Base-by-base conservation (phyloP, 2,888 invertebrate genomes). In the Neoascia interrupta region DNA sequence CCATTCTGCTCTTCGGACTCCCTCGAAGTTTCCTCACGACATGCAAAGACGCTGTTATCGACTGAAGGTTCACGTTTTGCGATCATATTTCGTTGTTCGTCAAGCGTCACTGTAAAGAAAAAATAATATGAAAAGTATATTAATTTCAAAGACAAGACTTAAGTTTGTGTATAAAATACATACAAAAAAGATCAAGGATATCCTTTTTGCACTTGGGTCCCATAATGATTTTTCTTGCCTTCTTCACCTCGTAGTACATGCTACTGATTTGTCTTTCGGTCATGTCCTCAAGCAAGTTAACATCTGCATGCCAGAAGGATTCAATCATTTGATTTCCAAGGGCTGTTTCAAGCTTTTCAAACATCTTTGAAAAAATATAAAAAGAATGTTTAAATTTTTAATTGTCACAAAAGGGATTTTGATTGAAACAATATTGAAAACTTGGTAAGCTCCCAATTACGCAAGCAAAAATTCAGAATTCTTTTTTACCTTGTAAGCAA, bases 121-220 rank as follows among this genome's bases (percentile, higher is more conserved):
- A 19, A 8, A 19, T n/a, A 11, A 3, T n/a, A 21, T 11, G 21
- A 1, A 1, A 19, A 34, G 6, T 34, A 1, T n/a, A n/a, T 4
- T 4, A 34, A 4, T 34, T n/a, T 10, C 1, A n/a, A n/a, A n/a
- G 1, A 34, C 8, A 34, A 39, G 10, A 8, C 3, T 11, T 13
- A 15, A 15, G 8, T 10, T 5, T 21, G 5, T 4, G 6, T 19
- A 11, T 10, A 3, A 13, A n/a, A 37, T 18, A 72, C 64, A 28
- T 19, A 73, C 73, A 23, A 23, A 73, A 73, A n/a, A 73, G 11
- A 10, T 28, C 19, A 6, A 58, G 13, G 3, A 73, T n/a, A 16
- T 58, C 43, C 1, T 28, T 3, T 0, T 1, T 0, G 2, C 15
- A 3, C 0, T 8, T 21, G 1, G 23, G 11, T 1, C 13, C 15